Evolutionary conservation across 2,888 invertebrate species (phyloP).

Genomic region (Himalopsyche japonica): DNA sequence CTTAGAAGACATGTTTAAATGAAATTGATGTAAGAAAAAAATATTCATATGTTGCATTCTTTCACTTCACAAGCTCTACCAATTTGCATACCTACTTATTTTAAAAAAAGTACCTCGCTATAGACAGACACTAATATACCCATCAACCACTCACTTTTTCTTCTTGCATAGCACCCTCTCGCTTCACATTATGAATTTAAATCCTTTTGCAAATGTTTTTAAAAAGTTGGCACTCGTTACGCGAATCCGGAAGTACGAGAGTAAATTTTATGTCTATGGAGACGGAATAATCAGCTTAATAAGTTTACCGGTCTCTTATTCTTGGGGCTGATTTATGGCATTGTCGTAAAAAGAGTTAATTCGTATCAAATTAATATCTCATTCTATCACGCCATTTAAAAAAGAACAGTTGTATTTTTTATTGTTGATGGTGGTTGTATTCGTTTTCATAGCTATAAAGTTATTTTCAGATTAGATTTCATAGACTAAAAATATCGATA

Average conservation of each 20-base stretch:
- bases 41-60: neutral
- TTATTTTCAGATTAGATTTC: too few relatives aligned
- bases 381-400: neutral
- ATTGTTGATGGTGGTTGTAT: neutral
- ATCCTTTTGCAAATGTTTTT: conserved; percentile 26
- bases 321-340: neutral
- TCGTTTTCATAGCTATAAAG: neutral
- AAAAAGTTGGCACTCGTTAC: conserved; percentile 22
- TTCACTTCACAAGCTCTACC: neutral
- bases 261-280: neutral
- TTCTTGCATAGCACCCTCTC: conserved; percentile 1
- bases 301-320: neutral
- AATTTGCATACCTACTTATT: neutral
- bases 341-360: neutral
- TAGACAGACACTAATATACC: conserved; percentile 22
- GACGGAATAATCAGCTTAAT: neutral
- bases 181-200: neutral
- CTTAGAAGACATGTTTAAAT: too few relatives aligned
- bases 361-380: neutral
- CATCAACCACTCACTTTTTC: neutral
- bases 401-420: neutral
- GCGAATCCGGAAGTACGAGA: neutral
- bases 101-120: neutral
- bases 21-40: too few relatives aligned
- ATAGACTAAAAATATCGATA: too few relatives aligned